phyloP scores from a whole-genome alignment of 2,888 invertebrate genomes.

The Ichneumoninae sp. region DNA sequence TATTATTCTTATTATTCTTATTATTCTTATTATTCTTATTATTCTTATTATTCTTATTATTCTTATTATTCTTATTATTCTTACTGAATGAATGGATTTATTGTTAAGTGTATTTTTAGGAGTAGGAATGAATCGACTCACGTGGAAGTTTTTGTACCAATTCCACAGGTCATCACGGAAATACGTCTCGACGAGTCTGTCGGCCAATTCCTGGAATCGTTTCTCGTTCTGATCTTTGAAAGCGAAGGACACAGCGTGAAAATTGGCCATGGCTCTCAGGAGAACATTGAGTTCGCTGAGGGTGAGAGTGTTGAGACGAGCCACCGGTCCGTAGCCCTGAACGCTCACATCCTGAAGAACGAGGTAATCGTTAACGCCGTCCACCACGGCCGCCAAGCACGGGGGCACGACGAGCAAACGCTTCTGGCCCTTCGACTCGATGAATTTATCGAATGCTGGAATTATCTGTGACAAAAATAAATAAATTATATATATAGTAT shows the following conservation, averaged over 20 bases:
- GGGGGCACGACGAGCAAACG: conserved; percentile 75
- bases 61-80: background rate
- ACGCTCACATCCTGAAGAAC: conserved; percentile 83
- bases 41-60: background rate
- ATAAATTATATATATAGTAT: background rate
- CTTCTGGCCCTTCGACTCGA: conserved; percentile 72
- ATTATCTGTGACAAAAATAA: conserved; percentile 73
- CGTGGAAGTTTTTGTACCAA: conserved; percentile 80
- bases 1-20: no score
- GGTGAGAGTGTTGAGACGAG: conserved; percentile 78
- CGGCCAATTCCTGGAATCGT: conserved; percentile 77
- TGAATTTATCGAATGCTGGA: conserved; percentile 76
- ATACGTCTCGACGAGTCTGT: conserved; percentile 79
- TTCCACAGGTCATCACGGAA: conserved; percentile 73
- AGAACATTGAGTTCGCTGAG: conserved; percentile 79
- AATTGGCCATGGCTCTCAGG: conserved; percentile 82
- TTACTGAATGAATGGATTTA: background rate
- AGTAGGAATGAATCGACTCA: conserved; percentile 66
- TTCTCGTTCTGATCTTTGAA: conserved; percentile 82
- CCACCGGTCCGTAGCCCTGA: conserved; percentile 79
- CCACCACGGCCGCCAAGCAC: conserved; percentile 80
- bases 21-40: no score
- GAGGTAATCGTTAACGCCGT: conserved; percentile 84
- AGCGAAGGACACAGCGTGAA: conserved; percentile 85
- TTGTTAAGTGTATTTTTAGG: background rate